Evolutionary conservation across 2,888 invertebrate genomes (phyloP).

Genomic region (Mythimna pallens): DNA sequence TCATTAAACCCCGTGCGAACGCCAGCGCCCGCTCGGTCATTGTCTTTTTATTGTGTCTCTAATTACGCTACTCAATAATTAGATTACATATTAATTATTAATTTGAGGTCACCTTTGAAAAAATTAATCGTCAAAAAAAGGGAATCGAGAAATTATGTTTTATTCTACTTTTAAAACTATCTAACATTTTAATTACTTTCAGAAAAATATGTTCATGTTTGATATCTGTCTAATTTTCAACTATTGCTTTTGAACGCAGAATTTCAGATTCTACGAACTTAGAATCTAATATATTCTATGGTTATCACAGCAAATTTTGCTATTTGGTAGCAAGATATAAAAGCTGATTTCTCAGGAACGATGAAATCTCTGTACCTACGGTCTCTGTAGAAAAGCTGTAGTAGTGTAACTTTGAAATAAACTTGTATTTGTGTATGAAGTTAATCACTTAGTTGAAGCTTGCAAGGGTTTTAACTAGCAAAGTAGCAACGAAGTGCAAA

Average conservation of each 20-base stretch:
- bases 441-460: slow-evolving; percentile 46
- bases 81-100: too few species aligned
- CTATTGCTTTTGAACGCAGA: slow-evolving; percentile 10
- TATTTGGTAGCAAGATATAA: too few species aligned
- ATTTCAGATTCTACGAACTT: slow-evolving; percentile 11
- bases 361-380: not conserved
- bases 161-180: too few species aligned
- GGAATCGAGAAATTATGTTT: not conserved
- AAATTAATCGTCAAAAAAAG: not conserved
- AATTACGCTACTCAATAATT: too few species aligned
- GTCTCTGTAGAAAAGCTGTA: not conserved
- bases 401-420: slow-evolving; percentile 15
- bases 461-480: slow-evolving; percentile 19
- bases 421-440: slow-evolving; percentile 21
- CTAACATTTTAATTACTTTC: too few species aligned
- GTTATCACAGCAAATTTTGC: not conserved
- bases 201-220: not conserved
- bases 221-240: not conserved
- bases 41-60: too few species aligned
- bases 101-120: slow-evolving; percentile 2
- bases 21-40: too few species aligned
- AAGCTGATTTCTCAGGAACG: slow-evolving; percentile 4
- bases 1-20: too few species aligned
- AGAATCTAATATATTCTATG: not conserved
- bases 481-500: slow-evolving; percentile 34